Base-by-base conservation (phyloP, 2,797 vertebrate genomes). In the Cossypha caffra region DNA sequence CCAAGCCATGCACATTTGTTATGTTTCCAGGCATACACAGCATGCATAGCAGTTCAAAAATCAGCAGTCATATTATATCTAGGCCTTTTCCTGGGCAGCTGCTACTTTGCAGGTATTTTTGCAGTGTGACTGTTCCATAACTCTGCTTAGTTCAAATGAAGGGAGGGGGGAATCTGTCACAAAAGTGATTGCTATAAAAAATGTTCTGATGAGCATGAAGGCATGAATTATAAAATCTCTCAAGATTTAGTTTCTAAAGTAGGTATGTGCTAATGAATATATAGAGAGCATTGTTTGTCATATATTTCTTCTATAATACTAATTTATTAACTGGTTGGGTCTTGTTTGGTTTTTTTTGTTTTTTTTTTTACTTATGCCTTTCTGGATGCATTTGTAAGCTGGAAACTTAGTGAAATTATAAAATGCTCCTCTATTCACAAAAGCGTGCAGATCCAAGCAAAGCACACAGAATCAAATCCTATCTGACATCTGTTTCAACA, bases 1-100 rank as follows among this genome's bases (percentile, higher is more conserved):
- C 62, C 86, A 97, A 97, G 96, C 96, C 61, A 88, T 95, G 98
- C 97, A 97, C 98, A 98, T 98, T 98, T 98, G 94, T 98, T 98
- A 98, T 98, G 97, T 97, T 98, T 98, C 96, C 95, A 97, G 96
- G 95, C 96, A 97, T 97, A 96, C 95, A 92, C 89, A 86, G 97
- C 97, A 97, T 96, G 96, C 96, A 95, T 94, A 95, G 97, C 90
- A 88, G 95, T 97, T 98, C 97, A 97, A 95, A 96, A 97, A 97
- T 97, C 96, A 96, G 97, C 69, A 74, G 83, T 96, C 80, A 72
- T 95, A 96, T 95, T 97, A 86, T 86, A 97, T 90, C 92, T 94
- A 17, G 64, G 75, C 90, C 95, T 86, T 96, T 97, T 93, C 82
- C 64, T 73, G 95, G 92, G 92, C 72, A 96, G 88, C 95, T 94